A percentile compares a stretch with the other conserved stretches of the same genome.
phyloP scores from a whole-genome alignment of 92 coral and sea anemone genomes.

The Zoanthus solanderi region DNA sequence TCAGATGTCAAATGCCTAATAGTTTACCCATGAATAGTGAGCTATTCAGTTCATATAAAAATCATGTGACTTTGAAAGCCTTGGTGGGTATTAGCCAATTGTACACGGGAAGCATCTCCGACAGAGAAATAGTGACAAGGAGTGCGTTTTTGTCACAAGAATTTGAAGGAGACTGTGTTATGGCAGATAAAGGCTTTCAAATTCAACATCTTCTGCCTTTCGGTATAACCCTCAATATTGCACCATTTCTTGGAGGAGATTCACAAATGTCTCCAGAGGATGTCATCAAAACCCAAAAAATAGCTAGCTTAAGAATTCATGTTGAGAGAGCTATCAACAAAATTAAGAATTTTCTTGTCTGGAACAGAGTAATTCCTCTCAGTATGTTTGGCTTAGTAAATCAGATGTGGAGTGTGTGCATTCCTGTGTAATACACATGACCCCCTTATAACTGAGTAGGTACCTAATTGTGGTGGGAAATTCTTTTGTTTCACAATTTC shows the following conservation, averaged over 20 bases:
- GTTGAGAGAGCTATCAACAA: conserved; percentile 25
- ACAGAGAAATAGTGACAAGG: conserved; percentile 16
- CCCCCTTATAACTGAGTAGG: neutral
- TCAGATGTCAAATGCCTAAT: conserved; percentile 8
- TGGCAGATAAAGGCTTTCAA: conserved; percentile 15
- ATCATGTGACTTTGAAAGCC: neutral
- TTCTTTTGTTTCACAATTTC: neutral
- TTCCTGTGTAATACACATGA: neutral
- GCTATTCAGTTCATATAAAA: neutral
- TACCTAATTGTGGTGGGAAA: neutral
- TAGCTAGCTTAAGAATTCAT: conserved; percentile 6
- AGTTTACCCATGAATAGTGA: conserved; percentile 15
- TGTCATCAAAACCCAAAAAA: conserved; percentile 26
- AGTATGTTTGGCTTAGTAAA: neutral
- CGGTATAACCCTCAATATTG: conserved; percentile 19
- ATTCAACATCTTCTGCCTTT: conserved; percentile 3
- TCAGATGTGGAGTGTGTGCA: neutral
- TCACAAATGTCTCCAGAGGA: conserved; percentile 24
- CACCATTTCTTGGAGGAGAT: conserved; percentile 17
- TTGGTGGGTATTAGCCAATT: conserved; percentile 16
- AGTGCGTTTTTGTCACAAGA: neutral
- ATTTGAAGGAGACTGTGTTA: conserved; percentile 2
- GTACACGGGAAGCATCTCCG: conserved; percentile 20
- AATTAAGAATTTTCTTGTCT: conserved; percentile 25
- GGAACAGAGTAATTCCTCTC: conserved; percentile 20